A percentile compares a stretch with the other conserved stretches of the same genome.
Conservation (phyloP, 1,140 invertebrate genomes). For the Scaptomyza graminum region DNA sequence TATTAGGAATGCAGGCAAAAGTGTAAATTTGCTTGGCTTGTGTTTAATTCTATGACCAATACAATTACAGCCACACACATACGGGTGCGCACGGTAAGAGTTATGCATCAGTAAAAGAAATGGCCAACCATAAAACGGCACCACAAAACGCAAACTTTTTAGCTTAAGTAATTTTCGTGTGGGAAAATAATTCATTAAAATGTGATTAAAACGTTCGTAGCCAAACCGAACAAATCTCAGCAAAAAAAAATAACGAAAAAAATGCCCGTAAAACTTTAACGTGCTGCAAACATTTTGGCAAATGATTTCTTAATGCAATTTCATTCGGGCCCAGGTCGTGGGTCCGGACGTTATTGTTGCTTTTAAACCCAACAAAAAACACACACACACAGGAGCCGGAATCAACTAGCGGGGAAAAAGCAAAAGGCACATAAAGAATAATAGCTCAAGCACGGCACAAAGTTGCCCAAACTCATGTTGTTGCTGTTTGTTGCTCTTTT, state of each 20-base stretch:
- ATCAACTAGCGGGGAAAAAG: conserved; percentile 44
- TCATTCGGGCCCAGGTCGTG: conserved; percentile 37
- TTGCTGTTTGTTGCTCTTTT: conserved; percentile 6
- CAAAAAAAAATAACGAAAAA: conserved; percentile 13
- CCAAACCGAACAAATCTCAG: conserved; percentile 12
- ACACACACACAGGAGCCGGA: conserved; percentile 7
- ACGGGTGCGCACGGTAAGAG: conserved; percentile 20
- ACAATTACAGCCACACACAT: conserved; percentile 25
- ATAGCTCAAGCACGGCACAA: conserved; percentile 39
- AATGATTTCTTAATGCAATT: conserved; percentile 81
- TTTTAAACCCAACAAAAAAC: conserved; percentile 43
- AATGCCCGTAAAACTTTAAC: conserved; percentile 18
- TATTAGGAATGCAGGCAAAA: conserved; percentile 41
- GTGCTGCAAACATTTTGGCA: conserved; percentile 48
- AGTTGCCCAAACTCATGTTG: conserved; percentile 14
- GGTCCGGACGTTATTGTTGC: conserved; percentile 55
- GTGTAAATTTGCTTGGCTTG: conserved; percentile 56
- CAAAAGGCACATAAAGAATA: conserved; percentile 69
- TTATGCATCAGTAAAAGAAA: conserved; percentile 49
- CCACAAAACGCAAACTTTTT: conserved; percentile 56
- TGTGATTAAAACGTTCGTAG: conserved; percentile 48
- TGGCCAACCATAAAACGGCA: conserved; percentile 41
- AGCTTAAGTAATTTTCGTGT: conserved; percentile 53
- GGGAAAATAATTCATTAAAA: conserved; percentile 74
- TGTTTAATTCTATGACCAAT: conserved; percentile 60